These are phyloP conservation scores for Leptogaster cylindrica DNA, from an alignment of 2,888 invertebrate species.

Conservation along the genomic window DNA sequence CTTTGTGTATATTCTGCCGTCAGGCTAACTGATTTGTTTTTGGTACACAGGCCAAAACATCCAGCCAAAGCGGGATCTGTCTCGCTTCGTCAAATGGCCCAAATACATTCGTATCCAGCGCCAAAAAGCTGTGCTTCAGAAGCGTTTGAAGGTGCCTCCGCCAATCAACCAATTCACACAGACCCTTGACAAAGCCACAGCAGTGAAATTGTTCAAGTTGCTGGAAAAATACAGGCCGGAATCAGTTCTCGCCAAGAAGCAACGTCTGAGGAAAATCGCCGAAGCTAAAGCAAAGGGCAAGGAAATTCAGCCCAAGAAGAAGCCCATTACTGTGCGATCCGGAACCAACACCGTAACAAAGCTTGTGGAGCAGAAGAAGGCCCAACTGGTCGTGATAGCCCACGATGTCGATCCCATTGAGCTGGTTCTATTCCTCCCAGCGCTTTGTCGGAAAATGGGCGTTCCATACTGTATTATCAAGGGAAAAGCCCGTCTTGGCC, in stretches of 20 bases:
- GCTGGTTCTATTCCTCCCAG: slow-evolving; percentile 97
- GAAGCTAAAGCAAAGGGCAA: slow-evolving; percentile 89
- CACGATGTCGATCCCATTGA: slow-evolving; percentile 99
- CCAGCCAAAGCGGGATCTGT: slow-evolving; percentile 96
- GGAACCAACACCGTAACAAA: slow-evolving; percentile 93
- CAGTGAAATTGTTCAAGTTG: slow-evolving; percentile 93
- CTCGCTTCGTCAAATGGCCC: slow-evolving; percentile 98
- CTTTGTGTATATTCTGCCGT: no score
- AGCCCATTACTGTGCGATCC: slow-evolving; percentile 84
- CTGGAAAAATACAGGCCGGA: slow-evolving; percentile 98
- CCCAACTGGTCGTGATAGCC: slow-evolving; percentile 96
- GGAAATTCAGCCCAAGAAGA: slow-evolving; percentile 89
- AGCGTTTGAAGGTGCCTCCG: slow-evolving; percentile 97
- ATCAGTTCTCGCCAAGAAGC: slow-evolving; percentile 87
- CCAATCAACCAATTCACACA: slow-evolving; percentile 98
- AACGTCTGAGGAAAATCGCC: slow-evolving; percentile 87
- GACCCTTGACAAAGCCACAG: slow-evolving; percentile 96
- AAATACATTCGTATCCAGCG: slow-evolving; percentile 98
- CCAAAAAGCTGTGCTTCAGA: slow-evolving; percentile 93
- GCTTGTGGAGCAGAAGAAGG: slow-evolving; percentile 97
- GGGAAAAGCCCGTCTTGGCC: slow-evolving; percentile 95
- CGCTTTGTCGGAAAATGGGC: slow-evolving; percentile 99
- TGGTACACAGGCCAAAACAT: slow-evolving; percentile 97
- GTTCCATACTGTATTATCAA: slow-evolving; percentile 99
- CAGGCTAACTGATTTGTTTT: no score